Percentiles rank a stretch among this genome's conserved stretches.
Conservation (phyloP, 2,888 invertebrate species). For the Rhagophthalmus giganteus region DNA sequence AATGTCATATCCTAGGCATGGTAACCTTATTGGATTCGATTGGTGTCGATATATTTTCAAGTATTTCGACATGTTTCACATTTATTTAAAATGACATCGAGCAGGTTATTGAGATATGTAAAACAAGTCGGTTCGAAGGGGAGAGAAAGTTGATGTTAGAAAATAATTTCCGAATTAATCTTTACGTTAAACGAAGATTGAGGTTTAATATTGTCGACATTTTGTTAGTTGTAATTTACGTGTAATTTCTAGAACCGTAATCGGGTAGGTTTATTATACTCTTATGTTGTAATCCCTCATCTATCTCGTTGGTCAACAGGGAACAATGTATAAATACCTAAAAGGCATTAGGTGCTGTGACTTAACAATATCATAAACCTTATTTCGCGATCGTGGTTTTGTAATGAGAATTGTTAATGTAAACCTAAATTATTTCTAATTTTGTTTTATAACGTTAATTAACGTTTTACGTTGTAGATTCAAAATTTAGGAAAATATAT, state of each 20-base stretch:
- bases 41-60: constrained; percentile 30
- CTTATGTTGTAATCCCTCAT: constrained; percentile 27
- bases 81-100: constrained; percentile 23
- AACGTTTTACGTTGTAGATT: too few species aligned
- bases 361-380: constrained; percentile 20
- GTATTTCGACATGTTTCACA: constrained; percentile 29
- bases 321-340: constrained; percentile 22
- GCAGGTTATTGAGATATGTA: constrained; percentile 2
- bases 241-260: constrained; percentile 26
- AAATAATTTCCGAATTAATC: constrained; percentile 21
- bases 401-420: constrained; percentile 9
- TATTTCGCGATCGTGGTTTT: constrained; percentile 16
- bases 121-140: constrained; percentile 7
- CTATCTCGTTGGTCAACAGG: constrained; percentile 24
- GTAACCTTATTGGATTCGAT: constrained; percentile 33
- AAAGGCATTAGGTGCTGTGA: constrained; percentile 8
- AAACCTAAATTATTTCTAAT: background rate
- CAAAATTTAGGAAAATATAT: too few species aligned
- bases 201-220: constrained; percentile 26
- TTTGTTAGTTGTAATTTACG: constrained; percentile 31
- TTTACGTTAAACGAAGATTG: constrained; percentile 19
- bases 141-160: constrained; percentile 4
- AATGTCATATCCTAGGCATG: constrained; percentile 33
- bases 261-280: constrained; percentile 28
- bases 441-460: too few species aligned